These are phyloP conservation scores for Agapostemon virescens DNA, from an alignment of 2,888 invertebrate genomes.

Conservation along the genomic window DNA sequence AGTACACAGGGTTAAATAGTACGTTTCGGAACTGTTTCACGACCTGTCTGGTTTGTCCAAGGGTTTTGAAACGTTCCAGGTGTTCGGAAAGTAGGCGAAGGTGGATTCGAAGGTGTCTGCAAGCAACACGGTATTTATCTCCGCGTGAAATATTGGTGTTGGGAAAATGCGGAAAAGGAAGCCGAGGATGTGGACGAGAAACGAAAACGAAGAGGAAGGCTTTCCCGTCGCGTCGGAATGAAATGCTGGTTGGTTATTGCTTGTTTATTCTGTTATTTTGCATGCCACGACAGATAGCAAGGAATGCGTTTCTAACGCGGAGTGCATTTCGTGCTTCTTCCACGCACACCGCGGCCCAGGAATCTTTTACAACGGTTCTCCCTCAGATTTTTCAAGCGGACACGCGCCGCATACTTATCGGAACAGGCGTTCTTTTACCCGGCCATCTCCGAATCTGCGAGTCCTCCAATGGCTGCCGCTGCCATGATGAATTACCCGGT, in stretches of 20 bases:
- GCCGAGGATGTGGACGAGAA: not conserved
- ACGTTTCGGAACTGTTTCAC: too few relatives aligned
- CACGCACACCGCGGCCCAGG: slow-evolving; percentile 3
- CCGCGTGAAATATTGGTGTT: slow-evolving; percentile 17
- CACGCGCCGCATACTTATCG: slow-evolving; percentile 6
- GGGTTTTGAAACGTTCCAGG: not conserved
- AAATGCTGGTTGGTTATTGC: slow-evolving; percentile 61
- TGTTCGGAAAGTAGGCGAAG: not conserved
- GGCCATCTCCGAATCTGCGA: not conserved
- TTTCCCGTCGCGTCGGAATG: slow-evolving; percentile 45
- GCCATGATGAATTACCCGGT: not conserved
- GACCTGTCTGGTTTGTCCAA: not conserved
- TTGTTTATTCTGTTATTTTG: slow-evolving; percentile 63
- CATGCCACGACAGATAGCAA: slow-evolving; percentile 47
- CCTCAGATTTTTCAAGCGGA: slow-evolving; percentile 24
- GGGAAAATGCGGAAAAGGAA: slow-evolving; percentile 29
- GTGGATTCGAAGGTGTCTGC: slow-evolving; percentile 16
- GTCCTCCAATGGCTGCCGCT: not conserved
- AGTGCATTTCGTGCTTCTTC: slow-evolving; percentile 31
- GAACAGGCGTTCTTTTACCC: not conserved
- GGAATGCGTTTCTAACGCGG: slow-evolving; percentile 54
- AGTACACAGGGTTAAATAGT: too few relatives aligned
- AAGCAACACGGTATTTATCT: slow-evolving; percentile 44
- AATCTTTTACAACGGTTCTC: slow-evolving; percentile 39
- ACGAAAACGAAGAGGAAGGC: slow-evolving; percentile 18